phyloP scores from a whole-genome alignment of 1,140 invertebrate species.

The Helicorthomorpha holstii region DNA sequence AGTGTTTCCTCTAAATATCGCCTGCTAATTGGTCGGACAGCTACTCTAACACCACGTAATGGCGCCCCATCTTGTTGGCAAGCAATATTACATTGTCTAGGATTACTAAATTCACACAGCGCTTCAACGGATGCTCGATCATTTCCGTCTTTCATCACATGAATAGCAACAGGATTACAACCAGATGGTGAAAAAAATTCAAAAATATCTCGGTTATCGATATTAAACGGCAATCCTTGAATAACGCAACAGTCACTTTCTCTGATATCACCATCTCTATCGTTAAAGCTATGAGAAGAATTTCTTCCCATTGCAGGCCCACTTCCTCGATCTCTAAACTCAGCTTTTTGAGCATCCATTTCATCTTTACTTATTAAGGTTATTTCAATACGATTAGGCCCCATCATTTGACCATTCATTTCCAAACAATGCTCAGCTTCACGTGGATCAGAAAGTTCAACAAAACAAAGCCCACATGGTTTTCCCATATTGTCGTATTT shows the following conservation, averaged over 20 bases:
- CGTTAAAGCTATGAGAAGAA: background rate
- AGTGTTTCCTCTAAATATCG: conserved; percentile 28
- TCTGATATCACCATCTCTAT: background rate
- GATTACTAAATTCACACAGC: conserved; percentile 60
- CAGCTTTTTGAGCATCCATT: conserved; percentile 7
- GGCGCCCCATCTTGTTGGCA: conserved; percentile 43
- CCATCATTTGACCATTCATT: conserved; percentile 17
- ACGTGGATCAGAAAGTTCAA: conserved; percentile 49
- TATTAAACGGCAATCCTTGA: conserved; percentile 51
- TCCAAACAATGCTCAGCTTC: conserved; percentile 30
- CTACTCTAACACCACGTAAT: conserved; percentile 15
- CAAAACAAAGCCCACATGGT: conserved; percentile 40
- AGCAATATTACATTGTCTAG: conserved; percentile 48
- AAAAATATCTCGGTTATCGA: conserved; percentile 53
- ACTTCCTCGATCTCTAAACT: background rate
- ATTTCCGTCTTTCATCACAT: conserved; percentile 48
- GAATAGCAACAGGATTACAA: conserved; percentile 53
- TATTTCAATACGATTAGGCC: conserved; percentile 19
- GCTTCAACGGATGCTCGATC: conserved; percentile 59
- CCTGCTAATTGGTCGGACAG: conserved; percentile 44
- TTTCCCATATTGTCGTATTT: conserved; percentile 36
- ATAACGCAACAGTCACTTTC: conserved; percentile 28
- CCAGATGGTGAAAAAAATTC: conserved; percentile 62
- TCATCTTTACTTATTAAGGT: conserved; percentile 13
- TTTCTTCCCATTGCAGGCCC: background rate